Evolutionary conservation across 2,888 invertebrate genomes (phyloP), one percentile per base, ranked within the genome.

Genomic region (Sipha maydis): DNA sequence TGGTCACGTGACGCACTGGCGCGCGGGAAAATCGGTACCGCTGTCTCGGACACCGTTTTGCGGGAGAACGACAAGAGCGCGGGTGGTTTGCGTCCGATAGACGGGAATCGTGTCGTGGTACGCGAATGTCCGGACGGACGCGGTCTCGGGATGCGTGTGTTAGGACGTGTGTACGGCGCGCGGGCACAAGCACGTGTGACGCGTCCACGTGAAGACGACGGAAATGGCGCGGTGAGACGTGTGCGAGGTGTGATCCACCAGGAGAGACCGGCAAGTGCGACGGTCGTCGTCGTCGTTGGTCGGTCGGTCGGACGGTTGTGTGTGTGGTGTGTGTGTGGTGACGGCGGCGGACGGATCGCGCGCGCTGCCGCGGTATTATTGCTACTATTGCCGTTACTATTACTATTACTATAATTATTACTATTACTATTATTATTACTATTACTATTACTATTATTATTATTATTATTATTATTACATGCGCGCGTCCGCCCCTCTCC

Each of bases 251-350:
- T n/a, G 80, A n/a, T n/a, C n/a, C 25, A 56, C 80, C 56, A 25
- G 54, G 8, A 80, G 75, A 19, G 75, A 28, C 73, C 71, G 73
- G 31, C 56, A 48, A 28, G 41, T 41, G 41, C 41, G 17, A 54
- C 61, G 25, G 31, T 41, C 71, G 79, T 38, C 75, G 71, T 73
- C 84, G 34, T 34, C 34, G 34, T 34, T 4, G 48, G 80, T 61
- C 71, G 71, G 31, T 88, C 91, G 91, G 91, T 90, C 77, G 78
- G 34, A 77, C 71, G 89, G 76, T 69, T 89, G 79, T 86, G 85
- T 34, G 19, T 31, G 79, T 69, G 54, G 78, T 89, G 79, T 86
- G 85, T 34, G 19, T 31, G 79, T 69, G 54, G 78, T 79, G 86
- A 73, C 76, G 80, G 88, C 67, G 56, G 82, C 73, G 71, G 48